Percentiles rank a stretch among this genome's conserved stretches.
phyloP scores from a whole-genome alignment of 2,797 vertebrate genomes.

The Rhodeus uyekii region DNA sequence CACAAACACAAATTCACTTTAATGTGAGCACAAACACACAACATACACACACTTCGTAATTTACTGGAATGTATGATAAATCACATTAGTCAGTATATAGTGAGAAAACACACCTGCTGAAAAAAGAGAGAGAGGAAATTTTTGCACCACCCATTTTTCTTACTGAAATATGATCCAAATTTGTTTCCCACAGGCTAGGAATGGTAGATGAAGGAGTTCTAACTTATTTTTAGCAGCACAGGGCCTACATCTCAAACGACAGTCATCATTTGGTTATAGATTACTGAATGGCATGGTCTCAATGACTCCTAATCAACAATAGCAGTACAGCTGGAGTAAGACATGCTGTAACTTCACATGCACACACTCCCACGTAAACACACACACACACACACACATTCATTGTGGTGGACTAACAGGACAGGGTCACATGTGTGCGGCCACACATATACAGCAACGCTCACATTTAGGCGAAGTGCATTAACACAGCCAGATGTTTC shows the following conservation, averaged over 20 bases:
- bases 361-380: conserved; percentile 15
- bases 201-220: background rate
- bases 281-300: conserved; percentile 21
- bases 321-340: background rate
- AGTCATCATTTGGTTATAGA: conserved; percentile 16
- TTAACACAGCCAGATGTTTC: conserved; percentile 81
- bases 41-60: conserved; percentile 19
- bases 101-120: conserved; percentile 51
- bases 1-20: background rate
- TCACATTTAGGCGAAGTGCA: conserved; percentile 75
- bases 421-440: conserved; percentile 25
- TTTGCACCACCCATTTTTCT: background rate
- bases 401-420: conserved; percentile 2
- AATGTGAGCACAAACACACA: background rate
- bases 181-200: background rate
- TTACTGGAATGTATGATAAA: conserved; percentile 48
- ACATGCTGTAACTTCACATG: conserved; percentile 24
- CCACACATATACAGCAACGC: conserved; percentile 35
- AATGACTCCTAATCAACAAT: conserved; percentile 20
- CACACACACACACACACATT: background rate
- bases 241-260: background rate
- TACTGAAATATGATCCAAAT: background rate
- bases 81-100: conserved; percentile 25
- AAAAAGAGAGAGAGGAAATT: background rate
- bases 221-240: background rate